A percentile compares a stretch with the other conserved stretches of the same genome.
Evolutionary conservation across 2,797 vertebrate genomes (phyloP).

Genomic region (Pogonophryne albipinna): DNA sequence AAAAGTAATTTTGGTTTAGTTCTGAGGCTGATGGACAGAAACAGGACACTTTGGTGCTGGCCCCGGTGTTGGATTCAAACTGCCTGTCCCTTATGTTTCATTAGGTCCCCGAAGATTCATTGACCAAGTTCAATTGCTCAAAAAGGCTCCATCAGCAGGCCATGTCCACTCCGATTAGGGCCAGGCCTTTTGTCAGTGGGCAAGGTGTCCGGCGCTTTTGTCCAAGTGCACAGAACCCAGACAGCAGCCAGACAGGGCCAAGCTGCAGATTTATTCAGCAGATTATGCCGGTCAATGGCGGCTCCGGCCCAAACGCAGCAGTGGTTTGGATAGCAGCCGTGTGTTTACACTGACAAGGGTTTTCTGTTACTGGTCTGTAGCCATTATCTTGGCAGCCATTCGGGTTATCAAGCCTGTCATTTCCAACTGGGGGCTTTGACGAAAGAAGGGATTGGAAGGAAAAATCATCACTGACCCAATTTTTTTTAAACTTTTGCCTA

Average conservation of each 20-base stretch:
- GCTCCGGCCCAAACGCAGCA: slow-evolving; percentile 79
- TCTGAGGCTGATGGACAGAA: slow-evolving; percentile 50
- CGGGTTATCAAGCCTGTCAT: slow-evolving; percentile 61
- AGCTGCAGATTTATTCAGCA: slow-evolving; percentile 85
- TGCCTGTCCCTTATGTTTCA: slow-evolving; percentile 76
- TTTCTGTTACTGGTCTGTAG: slow-evolving; percentile 84
- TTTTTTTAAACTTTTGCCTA: slow-evolving; percentile 1
- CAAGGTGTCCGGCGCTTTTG: slow-evolving; percentile 87
- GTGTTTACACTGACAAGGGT: slow-evolving; percentile 83
- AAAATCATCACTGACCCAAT: slow-evolving; percentile 11
- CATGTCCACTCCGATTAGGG: slow-evolving; percentile 85
- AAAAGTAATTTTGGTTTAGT: slow-evolving; percentile 68
- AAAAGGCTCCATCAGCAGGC: slow-evolving; percentile 86
- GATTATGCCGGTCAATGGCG: slow-evolving; percentile 84
- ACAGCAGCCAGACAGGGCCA: slow-evolving; percentile 86
- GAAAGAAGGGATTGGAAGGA: slow-evolving; percentile 39
- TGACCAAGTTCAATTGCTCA: slow-evolving; percentile 84
- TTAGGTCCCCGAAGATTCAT: slow-evolving; percentile 75
- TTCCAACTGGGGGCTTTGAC: slow-evolving; percentile 55
- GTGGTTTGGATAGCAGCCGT: slow-evolving; percentile 76
- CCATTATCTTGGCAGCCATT: slow-evolving; percentile 64
- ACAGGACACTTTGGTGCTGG: slow-evolving; percentile 58
- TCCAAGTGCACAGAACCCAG: slow-evolving; percentile 83
- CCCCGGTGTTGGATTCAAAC: slow-evolving; percentile 75
- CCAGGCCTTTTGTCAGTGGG: slow-evolving; percentile 78